Percentiles rank a stretch among this genome's conserved stretches.
Evolutionary conservation across 2,888 invertebrate genomes (phyloP).

Genomic region (Leucozona laternaria): DNA sequence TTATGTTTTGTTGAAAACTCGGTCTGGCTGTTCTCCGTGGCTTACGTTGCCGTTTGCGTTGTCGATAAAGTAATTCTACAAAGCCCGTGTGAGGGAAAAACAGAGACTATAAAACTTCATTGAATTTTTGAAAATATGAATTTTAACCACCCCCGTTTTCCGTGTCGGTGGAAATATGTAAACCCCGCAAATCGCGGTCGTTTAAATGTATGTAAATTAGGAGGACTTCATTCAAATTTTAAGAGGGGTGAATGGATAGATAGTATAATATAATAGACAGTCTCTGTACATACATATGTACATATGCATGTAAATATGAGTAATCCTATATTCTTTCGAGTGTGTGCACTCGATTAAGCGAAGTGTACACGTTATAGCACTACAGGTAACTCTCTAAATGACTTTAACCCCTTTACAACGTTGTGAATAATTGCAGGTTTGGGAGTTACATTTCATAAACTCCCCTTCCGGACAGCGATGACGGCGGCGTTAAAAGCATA

Average conservation of each 20-base stretch:
- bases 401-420: conserved; percentile 20
- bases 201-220: conserved; percentile 43
- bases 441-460: not conserved
- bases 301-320: no score
- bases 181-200: conserved; percentile 18
- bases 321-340: conserved; percentile 38
- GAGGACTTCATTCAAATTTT: conserved; percentile 13
- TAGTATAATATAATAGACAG: not conserved
- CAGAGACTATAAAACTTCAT: conserved; percentile 9
- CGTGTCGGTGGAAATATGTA: conserved; percentile 12
- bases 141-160: not conserved
- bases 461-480: not conserved
- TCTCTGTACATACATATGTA: not conserved
- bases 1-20: conserved; percentile 13
- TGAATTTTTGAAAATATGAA: conserved; percentile 40
- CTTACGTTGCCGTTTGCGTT: not conserved
- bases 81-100: conserved; percentile 12
- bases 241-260: conserved; percentile 2
- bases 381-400: conserved; percentile 26
- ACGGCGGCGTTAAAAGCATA: conserved; percentile 1
- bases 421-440: conserved; percentile 22
- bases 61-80: conserved; percentile 21
- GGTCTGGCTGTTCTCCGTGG: not conserved
- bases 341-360: conserved; percentile 60
- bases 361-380: conserved; percentile 29